Base-by-base conservation (phyloP, 2,888 invertebrate genomes). In the Alsophila aescularia region DNA sequence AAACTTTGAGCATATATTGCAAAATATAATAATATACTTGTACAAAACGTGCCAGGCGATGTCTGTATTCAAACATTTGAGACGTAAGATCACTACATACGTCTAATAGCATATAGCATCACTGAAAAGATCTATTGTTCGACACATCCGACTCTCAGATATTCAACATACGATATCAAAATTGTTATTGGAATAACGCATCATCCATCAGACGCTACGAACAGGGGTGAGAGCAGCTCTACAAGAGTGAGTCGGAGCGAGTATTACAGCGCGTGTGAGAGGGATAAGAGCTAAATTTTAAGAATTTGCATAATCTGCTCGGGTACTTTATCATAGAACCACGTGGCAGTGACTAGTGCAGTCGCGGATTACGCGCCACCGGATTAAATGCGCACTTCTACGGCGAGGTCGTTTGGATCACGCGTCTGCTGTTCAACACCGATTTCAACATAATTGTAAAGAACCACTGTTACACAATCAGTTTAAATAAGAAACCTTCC, bases 341-440 rank as follows among this genome's bases (percentile, higher is more conserved):
- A 91, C 91, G 91, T 91, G 91, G 88, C 85, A 84, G 86, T 91
- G 91, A 90, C 91, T 90, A 90, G 87, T 90, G 90, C 91, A 91
- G 76, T 86, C 77, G 83, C 79, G 88, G 90, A 88, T 89, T 90
- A 90, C 82, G 83, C 73, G 71, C 71, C 70, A 71, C 66, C 67
- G 84, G 82, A 87, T 89, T 90, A 85, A 85, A 86, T 82, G 82
- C 77, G 70, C 77, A 77, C 77, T 75, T 79, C 77, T 67, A 64
- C 70, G 13, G 27, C 31, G 73, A 80, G 74, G 71, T 73, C 77
- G 73, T 71, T 74, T 60, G 57, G 67, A 69, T 75, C 81, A 80
- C 77, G 78, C 76, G 64, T 70, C 60, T 66, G 56, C 50, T 52
- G 39, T 45, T 55, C 47, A 18, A 50, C 18, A 39, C 18, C 31